A percentile compares a stretch with the other conserved stretches of the same genome.
phyloP scores from a whole-genome alignment of 2,888 invertebrate species.

The Aspidapion aeneum region DNA sequence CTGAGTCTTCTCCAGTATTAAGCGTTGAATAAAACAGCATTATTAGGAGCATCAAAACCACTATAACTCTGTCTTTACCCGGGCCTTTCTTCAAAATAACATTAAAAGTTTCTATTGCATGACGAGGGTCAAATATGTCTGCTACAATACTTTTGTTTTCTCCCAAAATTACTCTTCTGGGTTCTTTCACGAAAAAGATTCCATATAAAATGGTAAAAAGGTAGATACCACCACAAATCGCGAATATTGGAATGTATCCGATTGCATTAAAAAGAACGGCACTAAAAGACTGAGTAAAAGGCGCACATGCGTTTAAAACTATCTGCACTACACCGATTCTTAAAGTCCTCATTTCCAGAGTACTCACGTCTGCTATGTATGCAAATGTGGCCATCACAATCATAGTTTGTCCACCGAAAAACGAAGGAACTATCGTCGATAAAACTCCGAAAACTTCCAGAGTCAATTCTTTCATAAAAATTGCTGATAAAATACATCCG shows the following conservation, averaged over 20 bases:
- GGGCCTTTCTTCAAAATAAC: slow-evolving; percentile 37
- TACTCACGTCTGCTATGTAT: slow-evolving; percentile 48
- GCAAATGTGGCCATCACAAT: slow-evolving; percentile 45
- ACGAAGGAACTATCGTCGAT: slow-evolving; percentile 54
- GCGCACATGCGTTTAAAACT: slow-evolving; percentile 36
- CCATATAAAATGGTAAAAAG: slow-evolving; percentile 39
- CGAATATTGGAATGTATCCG: slow-evolving; percentile 40
- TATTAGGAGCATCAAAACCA: slow-evolving; percentile 35
- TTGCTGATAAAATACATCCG: slow-evolving; percentile 53
- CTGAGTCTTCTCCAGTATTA: slow-evolving; percentile 54
- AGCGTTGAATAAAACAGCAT: slow-evolving; percentile 36
- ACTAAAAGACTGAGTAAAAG: slow-evolving; percentile 38
- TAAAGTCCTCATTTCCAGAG: slow-evolving; percentile 57
- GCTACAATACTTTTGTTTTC: slow-evolving; percentile 29
- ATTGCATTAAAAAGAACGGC: slow-evolving; percentile 37
- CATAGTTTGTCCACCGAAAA: slow-evolving; percentile 56
- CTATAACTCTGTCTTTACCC: slow-evolving; percentile 35
- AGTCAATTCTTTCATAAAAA: slow-evolving; percentile 55
- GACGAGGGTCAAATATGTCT: slow-evolving; percentile 42
- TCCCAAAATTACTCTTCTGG: slow-evolving; percentile 25
- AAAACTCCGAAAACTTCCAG: slow-evolving; percentile 52
- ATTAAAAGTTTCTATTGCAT: slow-evolving; percentile 41
- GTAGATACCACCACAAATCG: slow-evolving; percentile 36
- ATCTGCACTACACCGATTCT: slow-evolving; percentile 57
- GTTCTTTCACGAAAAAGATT: slow-evolving; percentile 41